These are phyloP conservation scores for Papilio elwesi DNA, from an alignment of 2,888 invertebrate genomes.

Conservation along the genomic window DNA sequence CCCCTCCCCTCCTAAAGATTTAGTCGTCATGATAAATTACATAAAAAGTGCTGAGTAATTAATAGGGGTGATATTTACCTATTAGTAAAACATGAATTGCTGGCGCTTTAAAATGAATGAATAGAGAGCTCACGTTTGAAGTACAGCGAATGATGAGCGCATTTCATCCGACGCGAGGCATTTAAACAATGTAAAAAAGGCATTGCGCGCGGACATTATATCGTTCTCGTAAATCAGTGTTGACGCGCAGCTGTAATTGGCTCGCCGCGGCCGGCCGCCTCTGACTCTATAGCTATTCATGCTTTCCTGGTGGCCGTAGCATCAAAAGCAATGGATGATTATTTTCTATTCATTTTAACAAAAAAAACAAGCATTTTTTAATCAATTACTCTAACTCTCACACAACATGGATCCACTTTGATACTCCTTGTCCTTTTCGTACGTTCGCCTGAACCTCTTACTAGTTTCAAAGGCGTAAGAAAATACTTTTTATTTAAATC, in stretches of 20 bases:
- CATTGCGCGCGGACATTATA: slow-evolving; percentile 70
- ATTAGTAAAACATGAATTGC: slow-evolving; percentile 31
- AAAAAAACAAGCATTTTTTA: no score
- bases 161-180: slow-evolving; percentile 58
- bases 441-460: no score
- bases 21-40: slow-evolving; percentile 37
- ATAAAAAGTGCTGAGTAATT: slow-evolving; percentile 36
- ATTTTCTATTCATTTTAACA: no score
- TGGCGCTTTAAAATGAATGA: slow-evolving; percentile 15
- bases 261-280: slow-evolving; percentile 57
- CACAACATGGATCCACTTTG: no score
- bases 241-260: slow-evolving; percentile 78
- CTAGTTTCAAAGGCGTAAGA: no score
- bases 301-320: slow-evolving; percentile 63
- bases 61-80: slow-evolving; percentile 21
- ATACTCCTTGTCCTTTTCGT: no score
- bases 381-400: no score
- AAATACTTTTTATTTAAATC: no score
- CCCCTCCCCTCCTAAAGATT: slow-evolving; percentile 24
- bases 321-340: slow-evolving; percentile 50
- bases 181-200: slow-evolving; percentile 73
- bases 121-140: slow-evolving; percentile 35
- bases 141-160: slow-evolving; percentile 42
- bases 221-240: slow-evolving; percentile 80
- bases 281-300: slow-evolving; percentile 64